These are phyloP conservation scores for Hypsopygia costalis DNA, from an alignment of 2,888 invertebrate species.

Conservation along the genomic window DNA sequence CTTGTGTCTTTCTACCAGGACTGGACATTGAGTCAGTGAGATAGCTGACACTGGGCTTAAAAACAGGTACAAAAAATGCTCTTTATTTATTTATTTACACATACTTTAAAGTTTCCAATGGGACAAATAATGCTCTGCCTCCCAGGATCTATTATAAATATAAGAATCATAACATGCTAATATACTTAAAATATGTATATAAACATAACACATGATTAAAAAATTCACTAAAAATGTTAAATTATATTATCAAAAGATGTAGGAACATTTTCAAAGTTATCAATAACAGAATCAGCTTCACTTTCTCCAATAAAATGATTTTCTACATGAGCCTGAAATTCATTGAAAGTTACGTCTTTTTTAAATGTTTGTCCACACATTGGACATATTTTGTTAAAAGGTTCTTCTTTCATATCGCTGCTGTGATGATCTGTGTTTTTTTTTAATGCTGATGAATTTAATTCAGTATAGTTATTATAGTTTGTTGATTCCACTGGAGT, in stretches of 20 bases:
- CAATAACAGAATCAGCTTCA: constrained; percentile 72
- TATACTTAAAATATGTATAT: too few relatives aligned
- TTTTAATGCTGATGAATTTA: constrained; percentile 48
- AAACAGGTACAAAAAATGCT: too few relatives aligned
- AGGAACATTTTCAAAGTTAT: constrained; percentile 75
- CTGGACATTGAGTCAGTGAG: too few relatives aligned
- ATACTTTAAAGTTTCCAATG: too few relatives aligned
- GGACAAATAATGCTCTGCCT: too few relatives aligned
- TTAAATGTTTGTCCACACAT: constrained; percentile 85
- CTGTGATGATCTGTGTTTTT: constrained; percentile 38
- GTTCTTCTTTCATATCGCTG: constrained; percentile 32
- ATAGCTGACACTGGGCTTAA: too few relatives aligned
- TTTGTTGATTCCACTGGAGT: constrained; percentile 66
- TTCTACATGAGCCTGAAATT: constrained; percentile 88
- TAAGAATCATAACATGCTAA: too few relatives aligned
- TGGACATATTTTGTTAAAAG: constrained; percentile 84
- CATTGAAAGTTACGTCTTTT: constrained; percentile 78
- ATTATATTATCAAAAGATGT: constrained; percentile 61
- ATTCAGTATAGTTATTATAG: constrained; percentile 55
- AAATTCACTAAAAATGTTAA: constrained; percentile 28
- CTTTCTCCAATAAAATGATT: constrained; percentile 85
- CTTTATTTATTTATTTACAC: too few relatives aligned
- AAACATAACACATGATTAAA: too few relatives aligned
- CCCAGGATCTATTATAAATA: too few relatives aligned
- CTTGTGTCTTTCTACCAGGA: too few relatives aligned